Evolutionary conservation across 2,113 vertebrate genomes (phyloP), one percentile per base, ranked within the genome.

Genomic region (Gnathonemus echidnorhynchus): DNA sequence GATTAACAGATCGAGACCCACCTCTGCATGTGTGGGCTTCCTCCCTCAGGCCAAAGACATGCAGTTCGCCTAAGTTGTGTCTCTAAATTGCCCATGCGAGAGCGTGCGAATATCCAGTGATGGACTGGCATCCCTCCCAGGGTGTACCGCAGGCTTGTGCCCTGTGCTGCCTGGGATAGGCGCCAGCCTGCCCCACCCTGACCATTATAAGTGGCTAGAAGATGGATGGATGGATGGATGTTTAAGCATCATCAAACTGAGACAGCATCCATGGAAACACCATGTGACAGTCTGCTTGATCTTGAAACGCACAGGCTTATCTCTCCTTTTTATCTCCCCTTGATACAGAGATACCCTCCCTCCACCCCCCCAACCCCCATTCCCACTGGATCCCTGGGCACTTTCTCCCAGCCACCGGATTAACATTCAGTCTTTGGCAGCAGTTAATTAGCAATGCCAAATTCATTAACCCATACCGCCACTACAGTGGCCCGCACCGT

Each of bases 391-490:
- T 50, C 85, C 48, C 85, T 15, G 11, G 48, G 48, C 88, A 91
- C 88, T 91, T 91, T 89, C 88, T 96, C 95, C 96, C 96, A 94
- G 95, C 94, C 95, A 94, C 95, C 96, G 96, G 96, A 97, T 97
- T 98, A 98, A 97, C 98, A 97, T 97, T 98, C 97, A 97, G 97
- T 96, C 97, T 96, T 96, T 96, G 96, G 97, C 97, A 96, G 97
- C 96, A 95, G 97, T 98, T 99, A 97, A 98, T 99, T 98, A 98
- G 97, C 97, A 97, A 98, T 98, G 97, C 97, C 97, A 97, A 97
- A 97, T 97, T 97, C 95, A 96, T 99, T 99, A 99, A 99, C 98
- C 97, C 96, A 96, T 96, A 95, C 94, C 95, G 95, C 94, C 95
- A 94, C 95, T 95, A 92, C 62, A 90, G 94, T 94, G 94, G 93